Conservation (phyloP, 2,797 vertebrate genomes). For the Champsocephalus esox region DNA sequence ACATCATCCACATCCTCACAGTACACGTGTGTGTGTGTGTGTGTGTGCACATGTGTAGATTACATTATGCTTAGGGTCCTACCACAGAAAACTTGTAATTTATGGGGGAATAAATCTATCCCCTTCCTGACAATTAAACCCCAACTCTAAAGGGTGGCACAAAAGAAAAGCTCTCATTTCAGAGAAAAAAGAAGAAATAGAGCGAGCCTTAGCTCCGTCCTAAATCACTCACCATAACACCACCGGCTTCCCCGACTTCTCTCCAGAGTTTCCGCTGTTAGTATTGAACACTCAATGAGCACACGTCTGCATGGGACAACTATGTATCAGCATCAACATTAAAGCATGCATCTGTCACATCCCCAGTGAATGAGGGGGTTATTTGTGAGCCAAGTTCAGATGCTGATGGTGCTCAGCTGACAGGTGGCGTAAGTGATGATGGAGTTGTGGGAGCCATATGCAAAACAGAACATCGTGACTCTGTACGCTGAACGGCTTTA, state of each 20-base stretch:
- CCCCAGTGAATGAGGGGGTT: slow-evolving; percentile 66
- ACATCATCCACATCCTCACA: slow-evolving; percentile 63
- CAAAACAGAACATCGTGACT: slow-evolving; percentile 56
- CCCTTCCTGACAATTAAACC: slow-evolving; percentile 80
- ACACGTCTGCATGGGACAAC: slow-evolving; percentile 45
- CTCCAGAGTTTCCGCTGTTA: slow-evolving; percentile 40
- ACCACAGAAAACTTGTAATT: slow-evolving; percentile 78
- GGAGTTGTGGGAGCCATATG: slow-evolving; percentile 75
- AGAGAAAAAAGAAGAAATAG: slow-evolving; percentile 42
- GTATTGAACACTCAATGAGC: slow-evolving; percentile 50
- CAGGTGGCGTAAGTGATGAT: slow-evolving; percentile 78
- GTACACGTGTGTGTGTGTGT: slow-evolving; percentile 40
- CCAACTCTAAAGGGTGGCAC: slow-evolving; percentile 80
- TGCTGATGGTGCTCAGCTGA: slow-evolving; percentile 78
- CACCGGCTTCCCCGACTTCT: slow-evolving; percentile 28
- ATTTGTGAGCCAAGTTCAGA: slow-evolving; percentile 75
- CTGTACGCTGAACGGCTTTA: slow-evolving; percentile 29
- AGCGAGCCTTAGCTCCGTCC: slow-evolving; percentile 44
- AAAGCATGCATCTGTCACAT: slow-evolving; percentile 78
- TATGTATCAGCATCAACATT: slow-evolving; percentile 68
- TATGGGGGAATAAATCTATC: slow-evolving; percentile 82
- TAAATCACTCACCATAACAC: slow-evolving; percentile 68
- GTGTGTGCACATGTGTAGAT: slow-evolving; percentile 77
- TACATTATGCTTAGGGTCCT: slow-evolving; percentile 73
- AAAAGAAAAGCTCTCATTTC: slow-evolving; percentile 73